Evolutionary conservation across 2,888 invertebrate species (phyloP).

Genomic region (Meloe dianella): DNA sequence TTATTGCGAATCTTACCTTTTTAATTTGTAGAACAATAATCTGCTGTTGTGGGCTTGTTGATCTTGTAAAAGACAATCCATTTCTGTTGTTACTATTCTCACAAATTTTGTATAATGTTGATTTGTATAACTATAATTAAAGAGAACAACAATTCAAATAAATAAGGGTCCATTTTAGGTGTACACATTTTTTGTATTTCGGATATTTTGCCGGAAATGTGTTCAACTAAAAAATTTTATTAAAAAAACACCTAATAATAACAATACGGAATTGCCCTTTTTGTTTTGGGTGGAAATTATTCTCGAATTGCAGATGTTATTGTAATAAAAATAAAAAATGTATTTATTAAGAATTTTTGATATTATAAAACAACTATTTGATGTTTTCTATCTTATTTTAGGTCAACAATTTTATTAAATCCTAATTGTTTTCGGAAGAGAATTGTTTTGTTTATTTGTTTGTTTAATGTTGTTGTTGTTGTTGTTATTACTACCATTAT

Average conservation of each 20-base stretch:
- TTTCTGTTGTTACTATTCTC: slow-evolving; percentile 39
- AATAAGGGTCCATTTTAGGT: slow-evolving; percentile 47
- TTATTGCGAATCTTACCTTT: slow-evolving; percentile 16
- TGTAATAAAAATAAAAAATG: slow-evolving; percentile 38
- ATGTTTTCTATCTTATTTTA: slow-evolving; percentile 26
- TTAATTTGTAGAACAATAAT: neutral
- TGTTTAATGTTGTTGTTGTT: slow-evolving; percentile 20
- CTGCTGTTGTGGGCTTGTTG: slow-evolving; percentile 30
- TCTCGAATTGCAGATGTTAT: slow-evolving; percentile 34
- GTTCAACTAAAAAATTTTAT: slow-evolving; percentile 42
- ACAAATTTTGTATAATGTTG: slow-evolving; percentile 28
- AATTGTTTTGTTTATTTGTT: slow-evolving; percentile 12
- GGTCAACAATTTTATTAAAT: slow-evolving; percentile 26
- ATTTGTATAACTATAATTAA: neutral
- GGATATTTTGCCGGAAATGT: slow-evolving; percentile 37
- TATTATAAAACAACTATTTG: slow-evolving; percentile 31
- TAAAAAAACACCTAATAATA: too few species aligned
- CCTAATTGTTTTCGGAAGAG: neutral
- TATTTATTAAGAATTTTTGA: slow-evolving; percentile 40
- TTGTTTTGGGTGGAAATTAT: slow-evolving; percentile 23
- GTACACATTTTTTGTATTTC: slow-evolving; percentile 39
- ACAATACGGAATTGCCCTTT: slow-evolving; percentile 26
- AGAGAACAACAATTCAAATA: slow-evolving; percentile 21
- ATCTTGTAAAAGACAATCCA: slow-evolving; percentile 44
- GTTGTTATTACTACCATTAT: too few species aligned